Base-by-base conservation (phyloP, 2,888 invertebrate genomes). In the Latrodectus elegans region DNA sequence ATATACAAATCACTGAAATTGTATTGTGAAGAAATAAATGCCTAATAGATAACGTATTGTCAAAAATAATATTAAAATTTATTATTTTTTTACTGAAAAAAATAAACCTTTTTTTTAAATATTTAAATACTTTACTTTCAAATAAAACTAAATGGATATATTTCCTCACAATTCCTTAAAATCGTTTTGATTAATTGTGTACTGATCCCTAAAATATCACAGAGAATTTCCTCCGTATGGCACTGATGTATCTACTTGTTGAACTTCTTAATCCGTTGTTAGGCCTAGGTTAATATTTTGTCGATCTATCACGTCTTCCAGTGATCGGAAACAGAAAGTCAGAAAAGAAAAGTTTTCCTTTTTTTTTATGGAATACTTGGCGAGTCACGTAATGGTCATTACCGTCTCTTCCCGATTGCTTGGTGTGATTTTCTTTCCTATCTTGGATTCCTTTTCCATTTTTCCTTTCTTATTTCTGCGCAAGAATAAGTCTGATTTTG, bases 231-330 rank as follows among this genome's bases (percentile, higher is more conserved):
- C 38, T 6, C 4, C 38, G 38, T 38, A 38, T 38, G 38, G 4
- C 38, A 38, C 38, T 38, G 38, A 38, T 38, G 38, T 60, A 15
- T 60, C 60, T 60, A 60, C 60, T 60, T 60, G 60, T 60, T 60
- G 60, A 60, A 60, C 60, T 15, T n/a, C 60, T 60, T 60, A 60
- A 60, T 60, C 60, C n/a, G 38, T n/a, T n/a, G 60, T 60, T 60
- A 60, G 60, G 14, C 60, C 60, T 60, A 15, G n/a, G 14, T 60
- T 60, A 60, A 15, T 60, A 60, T 60, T 60, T 60, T 12, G 11
- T 11, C 60, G n/a, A 60, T 60, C n/a, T 8, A 60, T 60, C 60
- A 60, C 60, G 60, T 60, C 12, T 60, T 38, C 12, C n/a, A n/a
- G 60, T 60, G 60, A 60, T n/a, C 60, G 60, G 12, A 60, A 60